Conservation (phyloP, 2,888 invertebrate species). For the Blomia tropicalis region DNA sequence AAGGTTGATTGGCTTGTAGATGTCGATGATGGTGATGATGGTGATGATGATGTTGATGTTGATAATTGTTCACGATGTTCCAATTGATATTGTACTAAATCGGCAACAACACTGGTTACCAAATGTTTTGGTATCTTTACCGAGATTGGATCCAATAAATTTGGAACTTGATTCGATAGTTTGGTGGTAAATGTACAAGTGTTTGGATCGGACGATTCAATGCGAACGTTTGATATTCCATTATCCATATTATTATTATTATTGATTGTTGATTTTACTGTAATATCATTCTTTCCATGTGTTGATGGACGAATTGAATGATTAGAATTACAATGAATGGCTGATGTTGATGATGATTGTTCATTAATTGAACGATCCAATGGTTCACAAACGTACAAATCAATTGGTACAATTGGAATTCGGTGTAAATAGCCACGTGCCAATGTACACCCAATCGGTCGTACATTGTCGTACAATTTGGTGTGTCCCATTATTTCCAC, state of each 20-base stretch:
- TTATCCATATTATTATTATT: no score
- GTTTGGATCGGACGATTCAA: constrained; percentile 5
- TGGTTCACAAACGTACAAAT: not conserved
- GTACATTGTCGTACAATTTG: not conserved
- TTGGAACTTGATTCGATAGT: not conserved
- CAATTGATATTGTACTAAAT: not conserved
- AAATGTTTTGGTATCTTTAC: not conserved
- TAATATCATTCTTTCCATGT: no score
- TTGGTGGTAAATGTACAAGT: not conserved
- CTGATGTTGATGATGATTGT: not conserved
- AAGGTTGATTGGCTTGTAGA: not conserved
- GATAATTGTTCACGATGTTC: no score
- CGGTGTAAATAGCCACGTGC: constrained; percentile 6
- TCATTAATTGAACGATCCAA: not conserved
- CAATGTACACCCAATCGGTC: not conserved
- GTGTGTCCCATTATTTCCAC: not conserved
- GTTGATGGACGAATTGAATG: not conserved
- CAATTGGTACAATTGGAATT: not conserved
- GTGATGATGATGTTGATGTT: no score
- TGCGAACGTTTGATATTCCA: no score
- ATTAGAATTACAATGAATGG: not conserved
- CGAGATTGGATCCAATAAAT: not conserved
- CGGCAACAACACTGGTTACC: not conserved
- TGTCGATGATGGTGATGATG: not conserved
- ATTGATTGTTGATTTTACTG: no score